phyloP scores from a whole-genome alignment of 1,140 invertebrate species.

The Maconellicoccus hirsutus region DNA sequence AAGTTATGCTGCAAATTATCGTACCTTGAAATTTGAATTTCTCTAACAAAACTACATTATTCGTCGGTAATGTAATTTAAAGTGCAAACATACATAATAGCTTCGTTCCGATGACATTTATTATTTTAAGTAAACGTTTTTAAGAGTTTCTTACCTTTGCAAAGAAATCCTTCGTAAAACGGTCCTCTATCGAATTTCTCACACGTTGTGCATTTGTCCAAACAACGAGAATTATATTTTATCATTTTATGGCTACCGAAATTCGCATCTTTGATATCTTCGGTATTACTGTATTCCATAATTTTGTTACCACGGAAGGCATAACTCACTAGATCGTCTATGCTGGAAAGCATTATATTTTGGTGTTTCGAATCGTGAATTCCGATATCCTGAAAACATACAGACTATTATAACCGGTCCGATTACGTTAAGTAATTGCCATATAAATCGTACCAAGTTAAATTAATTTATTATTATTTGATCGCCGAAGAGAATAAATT shows the following conservation, averaged over 20 bases:
- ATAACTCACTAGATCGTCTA: conserved; percentile 46
- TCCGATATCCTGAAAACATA: conserved; percentile 50
- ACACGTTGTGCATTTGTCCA: conserved; percentile 60
- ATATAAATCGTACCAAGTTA: too few species aligned
- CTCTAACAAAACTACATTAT: neutral
- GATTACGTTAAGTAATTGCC: too few species aligned
- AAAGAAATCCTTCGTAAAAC: conserved; percentile 59
- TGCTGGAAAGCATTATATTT: conserved; percentile 53
- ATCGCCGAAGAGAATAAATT: too few species aligned
- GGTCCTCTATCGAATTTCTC: conserved; percentile 59
- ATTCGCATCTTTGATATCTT: conserved; percentile 11
- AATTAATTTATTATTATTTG: too few species aligned
- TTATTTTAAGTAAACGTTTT: neutral
- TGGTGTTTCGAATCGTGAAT: conserved; percentile 68
- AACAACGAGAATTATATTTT: conserved; percentile 23
- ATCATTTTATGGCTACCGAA: conserved; percentile 23
- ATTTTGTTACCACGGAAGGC: neutral
- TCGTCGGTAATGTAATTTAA: neutral
- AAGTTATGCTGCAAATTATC: neutral
- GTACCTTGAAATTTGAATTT: conserved; percentile 1
- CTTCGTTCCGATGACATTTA: neutral
- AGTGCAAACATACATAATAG: neutral
- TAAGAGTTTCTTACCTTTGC: conserved; percentile 44
- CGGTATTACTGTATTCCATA: neutral
- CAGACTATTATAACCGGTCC: too few species aligned